A percentile compares a stretch with the other conserved stretches of the same genome.
These are phyloP conservation scores for Acronicta alni DNA, from an alignment of 2,888 invertebrate species.

Conservation along the genomic window DNA sequence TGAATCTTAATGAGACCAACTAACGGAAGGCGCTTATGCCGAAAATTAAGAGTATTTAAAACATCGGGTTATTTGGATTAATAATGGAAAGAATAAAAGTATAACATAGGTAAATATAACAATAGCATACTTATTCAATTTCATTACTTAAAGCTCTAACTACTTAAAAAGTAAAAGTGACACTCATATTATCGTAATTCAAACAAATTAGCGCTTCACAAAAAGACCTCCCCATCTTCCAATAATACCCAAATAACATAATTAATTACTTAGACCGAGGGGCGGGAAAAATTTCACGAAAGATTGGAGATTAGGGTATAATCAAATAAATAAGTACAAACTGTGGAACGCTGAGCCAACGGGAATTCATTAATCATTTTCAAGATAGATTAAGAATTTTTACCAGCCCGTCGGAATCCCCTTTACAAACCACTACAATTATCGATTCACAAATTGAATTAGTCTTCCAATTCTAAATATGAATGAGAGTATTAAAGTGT, in stretches of 20 bases:
- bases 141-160: conserved; percentile 29
- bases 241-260: conserved; percentile 73
- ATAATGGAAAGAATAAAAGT: too few species aligned
- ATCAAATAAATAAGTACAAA: conserved; percentile 75
- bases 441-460: conserved; percentile 72
- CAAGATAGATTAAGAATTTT: conserved; percentile 59
- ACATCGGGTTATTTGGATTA: too few species aligned
- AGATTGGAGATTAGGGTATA: conserved; percentile 75
- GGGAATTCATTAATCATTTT: conserved; percentile 76
- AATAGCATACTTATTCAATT: conserved; percentile 8
- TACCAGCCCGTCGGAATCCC: conserved; percentile 39
- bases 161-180: conserved; percentile 48
- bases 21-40: conserved; percentile 48
- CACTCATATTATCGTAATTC: conserved; percentile 57
- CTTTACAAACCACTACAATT: conserved; percentile 62
- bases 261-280: conserved; percentile 74
- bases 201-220: conserved; percentile 62
- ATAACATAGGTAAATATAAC: too few species aligned
- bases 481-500: conserved; percentile 14
- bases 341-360: conserved; percentile 67
- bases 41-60: conserved; percentile 27
- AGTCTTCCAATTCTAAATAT: conserved; percentile 60
- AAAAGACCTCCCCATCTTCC: conserved; percentile 61
- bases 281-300: conserved; percentile 66
- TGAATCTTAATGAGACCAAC: conserved; percentile 57